Evolutionary conservation across 2,888 invertebrate species (phyloP).

Genomic region (Drosophila pseudotakahashii): DNA sequence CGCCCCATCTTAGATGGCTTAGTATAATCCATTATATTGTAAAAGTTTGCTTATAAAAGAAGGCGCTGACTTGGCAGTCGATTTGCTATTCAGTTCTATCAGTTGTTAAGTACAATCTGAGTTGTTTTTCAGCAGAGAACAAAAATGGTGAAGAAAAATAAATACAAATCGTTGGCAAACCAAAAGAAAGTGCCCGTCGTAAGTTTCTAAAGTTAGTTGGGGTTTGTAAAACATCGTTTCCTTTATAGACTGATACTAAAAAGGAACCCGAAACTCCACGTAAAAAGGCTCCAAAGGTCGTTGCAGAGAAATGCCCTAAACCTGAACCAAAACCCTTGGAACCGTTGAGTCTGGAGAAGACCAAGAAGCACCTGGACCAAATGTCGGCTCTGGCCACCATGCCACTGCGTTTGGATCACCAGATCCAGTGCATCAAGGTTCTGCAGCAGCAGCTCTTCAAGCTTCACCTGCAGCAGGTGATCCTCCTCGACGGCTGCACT

Average conservation of each 20-base stretch:
- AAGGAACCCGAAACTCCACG: background rate
- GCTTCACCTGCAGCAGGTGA: constrained; percentile 35
- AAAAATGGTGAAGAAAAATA: constrained; percentile 46
- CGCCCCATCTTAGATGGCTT: constrained; percentile 1
- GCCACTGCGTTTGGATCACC: constrained; percentile 38
- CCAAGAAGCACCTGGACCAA: constrained; percentile 21
- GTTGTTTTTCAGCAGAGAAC: background rate
- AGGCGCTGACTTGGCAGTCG: background rate
- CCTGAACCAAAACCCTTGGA: background rate
- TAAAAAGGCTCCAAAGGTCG: background rate
- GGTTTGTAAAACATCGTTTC: background rate
- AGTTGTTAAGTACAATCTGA: constrained; percentile 1
- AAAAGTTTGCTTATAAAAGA: constrained; percentile 2
- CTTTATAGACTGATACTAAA: background rate
- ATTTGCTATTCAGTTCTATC: background rate
- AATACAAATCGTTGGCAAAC: constrained; percentile 11
- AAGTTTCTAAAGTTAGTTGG: background rate
- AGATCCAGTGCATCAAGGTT: constrained; percentile 24
- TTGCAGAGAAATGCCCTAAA: background rate
- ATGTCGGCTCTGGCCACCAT: constrained; percentile 33
- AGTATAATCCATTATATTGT: constrained; percentile 9
- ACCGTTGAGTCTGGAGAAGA: background rate
- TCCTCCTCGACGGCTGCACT: constrained; percentile 35
- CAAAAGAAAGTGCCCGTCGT: constrained; percentile 22
- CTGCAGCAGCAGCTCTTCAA: constrained; percentile 37